A percentile compares a stretch with the other conserved stretches of the same genome.
Conservation (phyloP, 2,113 vertebrate genomes). For the Charina bottae region DNA sequence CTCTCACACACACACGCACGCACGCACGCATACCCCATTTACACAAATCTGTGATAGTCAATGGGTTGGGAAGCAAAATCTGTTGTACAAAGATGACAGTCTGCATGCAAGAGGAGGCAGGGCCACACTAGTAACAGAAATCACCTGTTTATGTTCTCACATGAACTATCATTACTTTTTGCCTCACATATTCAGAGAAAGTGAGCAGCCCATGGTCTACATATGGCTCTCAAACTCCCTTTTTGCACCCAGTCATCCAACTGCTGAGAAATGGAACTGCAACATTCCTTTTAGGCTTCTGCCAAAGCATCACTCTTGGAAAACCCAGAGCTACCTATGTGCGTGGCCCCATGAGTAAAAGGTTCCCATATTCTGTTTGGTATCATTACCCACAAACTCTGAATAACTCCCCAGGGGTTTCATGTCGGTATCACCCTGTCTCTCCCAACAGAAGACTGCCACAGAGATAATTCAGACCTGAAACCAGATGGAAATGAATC, state of each 20-base stretch:
- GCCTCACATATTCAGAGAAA: no score
- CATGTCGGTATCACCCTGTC: no score
- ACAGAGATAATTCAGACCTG: background rate
- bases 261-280: background rate
- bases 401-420: background rate
- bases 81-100: constrained; percentile 26
- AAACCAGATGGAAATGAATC: background rate
- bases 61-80: constrained; percentile 40
- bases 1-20: no score
- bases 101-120: constrained; percentile 35
- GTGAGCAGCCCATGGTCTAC: no score
- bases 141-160: background rate
- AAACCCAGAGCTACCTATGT: background rate
- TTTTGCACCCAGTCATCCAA: background rate
- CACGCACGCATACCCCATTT: constrained; percentile 33
- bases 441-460: background rate
- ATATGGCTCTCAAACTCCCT: no score
- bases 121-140: background rate
- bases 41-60: constrained; percentile 7
- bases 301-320: background rate
- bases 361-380: background rate
- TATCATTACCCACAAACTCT: background rate
- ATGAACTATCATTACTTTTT: background rate
- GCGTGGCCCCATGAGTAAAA: background rate
- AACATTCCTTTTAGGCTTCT: background rate